Evolutionary conservation across 1,140 invertebrate genomes (phyloP).

Genomic region (Drepana arcuata): DNA sequence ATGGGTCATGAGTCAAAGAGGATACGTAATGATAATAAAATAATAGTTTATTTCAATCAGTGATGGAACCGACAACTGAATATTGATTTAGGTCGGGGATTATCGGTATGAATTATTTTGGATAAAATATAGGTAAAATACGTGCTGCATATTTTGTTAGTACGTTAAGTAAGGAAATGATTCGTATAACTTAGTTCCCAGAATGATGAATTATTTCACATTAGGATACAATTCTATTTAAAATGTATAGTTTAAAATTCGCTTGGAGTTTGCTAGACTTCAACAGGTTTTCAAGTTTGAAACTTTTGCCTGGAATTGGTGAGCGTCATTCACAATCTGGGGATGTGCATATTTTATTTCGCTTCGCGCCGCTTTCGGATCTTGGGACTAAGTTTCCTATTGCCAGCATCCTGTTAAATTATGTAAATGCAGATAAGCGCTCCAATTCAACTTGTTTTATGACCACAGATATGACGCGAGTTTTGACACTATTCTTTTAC

Average conservation of each 20-base stretch:
- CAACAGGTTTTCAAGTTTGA: conserved; percentile 37
- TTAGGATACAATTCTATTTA: background rate
- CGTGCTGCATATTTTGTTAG: background rate
- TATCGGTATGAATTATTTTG: background rate
- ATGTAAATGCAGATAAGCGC: conserved; percentile 42
- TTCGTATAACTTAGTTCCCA: background rate
- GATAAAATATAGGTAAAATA: background rate
- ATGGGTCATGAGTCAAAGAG: too few species aligned
- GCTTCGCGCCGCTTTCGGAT: background rate
- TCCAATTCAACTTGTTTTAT: conserved; percentile 35
- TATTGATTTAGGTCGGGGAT: background rate
- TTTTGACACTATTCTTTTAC: too few species aligned
- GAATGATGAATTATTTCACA: background rate
- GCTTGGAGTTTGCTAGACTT: conserved; percentile 27
- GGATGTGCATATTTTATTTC: conserved; percentile 55
- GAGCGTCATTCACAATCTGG: conserved; percentile 27
- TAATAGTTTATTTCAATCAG: background rate
- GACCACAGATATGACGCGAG: conserved; percentile 29
- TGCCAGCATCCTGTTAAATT: conserved; percentile 34
- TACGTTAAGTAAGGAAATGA: background rate
- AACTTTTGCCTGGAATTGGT: conserved; percentile 21
- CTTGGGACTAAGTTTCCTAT: conserved; percentile 8
- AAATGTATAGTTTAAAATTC: conserved; percentile 10
- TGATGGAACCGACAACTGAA: background rate
- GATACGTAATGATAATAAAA: background rate